These are phyloP conservation scores for Lasioglossum malachurum DNA, from an alignment of 2,888 invertebrate genomes.

Conservation along the genomic window DNA sequence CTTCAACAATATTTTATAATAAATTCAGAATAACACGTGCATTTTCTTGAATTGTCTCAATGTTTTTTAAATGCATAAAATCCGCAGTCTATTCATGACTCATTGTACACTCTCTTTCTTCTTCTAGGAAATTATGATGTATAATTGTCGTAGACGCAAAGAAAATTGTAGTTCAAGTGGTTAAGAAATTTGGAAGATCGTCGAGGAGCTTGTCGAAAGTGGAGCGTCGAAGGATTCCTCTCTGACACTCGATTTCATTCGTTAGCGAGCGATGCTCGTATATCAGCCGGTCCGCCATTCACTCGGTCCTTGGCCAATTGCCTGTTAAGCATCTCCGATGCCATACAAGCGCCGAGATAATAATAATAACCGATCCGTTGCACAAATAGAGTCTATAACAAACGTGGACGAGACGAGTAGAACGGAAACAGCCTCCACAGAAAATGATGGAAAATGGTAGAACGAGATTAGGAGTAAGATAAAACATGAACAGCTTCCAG, in stretches of 20 bases:
- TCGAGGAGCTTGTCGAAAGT: neutral
- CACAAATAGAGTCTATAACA: constrained; percentile 1
- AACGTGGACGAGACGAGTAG: neutral
- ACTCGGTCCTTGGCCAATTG: constrained; percentile 75
- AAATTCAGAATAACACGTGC: no score
- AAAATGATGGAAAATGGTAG: neutral
- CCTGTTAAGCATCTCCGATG: constrained; percentile 66
- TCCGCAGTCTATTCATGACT: neutral
- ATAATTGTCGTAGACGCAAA: neutral
- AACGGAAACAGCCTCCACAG: neutral
- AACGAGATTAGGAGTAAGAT: neutral
- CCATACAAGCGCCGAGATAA: constrained; percentile 39
- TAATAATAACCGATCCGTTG: constrained; percentile 8
- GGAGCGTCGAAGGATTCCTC: constrained; percentile 73
- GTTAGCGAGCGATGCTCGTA: constrained; percentile 78
- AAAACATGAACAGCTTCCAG: no score
- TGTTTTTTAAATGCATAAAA: no score
- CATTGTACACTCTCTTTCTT: neutral
- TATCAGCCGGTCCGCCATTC: constrained; percentile 64
- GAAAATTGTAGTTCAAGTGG: neutral
- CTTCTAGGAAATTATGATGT: neutral
- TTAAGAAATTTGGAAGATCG: neutral
- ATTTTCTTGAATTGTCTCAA: no score
- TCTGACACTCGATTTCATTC: constrained; percentile 73
- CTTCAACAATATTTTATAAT: no score